Conservation (phyloP, 2,888 invertebrate species). For the Sisyra nigra region DNA sequence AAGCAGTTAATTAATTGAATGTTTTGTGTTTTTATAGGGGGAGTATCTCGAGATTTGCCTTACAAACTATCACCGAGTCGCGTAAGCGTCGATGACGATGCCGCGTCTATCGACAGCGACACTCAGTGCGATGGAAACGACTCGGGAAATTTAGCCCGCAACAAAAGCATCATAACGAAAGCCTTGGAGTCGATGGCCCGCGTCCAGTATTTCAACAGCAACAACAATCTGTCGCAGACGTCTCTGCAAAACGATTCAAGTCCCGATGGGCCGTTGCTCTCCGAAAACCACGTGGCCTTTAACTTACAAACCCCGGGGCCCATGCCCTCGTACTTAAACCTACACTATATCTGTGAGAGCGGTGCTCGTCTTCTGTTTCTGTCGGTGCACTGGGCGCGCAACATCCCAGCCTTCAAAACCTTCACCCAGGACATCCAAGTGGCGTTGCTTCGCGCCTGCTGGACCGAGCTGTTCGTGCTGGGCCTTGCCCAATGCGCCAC, state of each 20-base stretch:
- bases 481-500: conserved; percentile 78
- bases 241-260: conserved; percentile 19
- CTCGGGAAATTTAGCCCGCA: conserved; percentile 41
- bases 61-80: conserved; percentile 28
- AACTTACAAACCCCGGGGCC: conserved; percentile 61
- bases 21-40: conserved; percentile 16
- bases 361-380: conserved; percentile 83
- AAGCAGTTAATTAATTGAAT: too few species aligned
- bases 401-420: conserved; percentile 65
- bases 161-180: conserved; percentile 48
- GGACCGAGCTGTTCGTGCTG: conserved; percentile 84
- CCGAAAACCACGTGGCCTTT: conserved; percentile 53
- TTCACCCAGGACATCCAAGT: conserved; percentile 74
- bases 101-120: conserved; percentile 34
- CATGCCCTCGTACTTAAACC: conserved; percentile 76
- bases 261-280: conserved; percentile 45
- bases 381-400: conserved; percentile 78
- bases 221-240: conserved; percentile 17
- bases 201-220: conserved; percentile 25
- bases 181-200: conserved; percentile 55
- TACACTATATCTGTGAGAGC: conserved; percentile 91
- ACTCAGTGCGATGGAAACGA: conserved; percentile 35
- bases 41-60: conserved; percentile 19
- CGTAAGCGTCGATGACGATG: conserved; percentile 36
- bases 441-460: conserved; percentile 67